These are phyloP conservation scores for Thalassophryne amazonica DNA, from an alignment of 2,797 vertebrate species.

Conservation along the genomic window DNA sequence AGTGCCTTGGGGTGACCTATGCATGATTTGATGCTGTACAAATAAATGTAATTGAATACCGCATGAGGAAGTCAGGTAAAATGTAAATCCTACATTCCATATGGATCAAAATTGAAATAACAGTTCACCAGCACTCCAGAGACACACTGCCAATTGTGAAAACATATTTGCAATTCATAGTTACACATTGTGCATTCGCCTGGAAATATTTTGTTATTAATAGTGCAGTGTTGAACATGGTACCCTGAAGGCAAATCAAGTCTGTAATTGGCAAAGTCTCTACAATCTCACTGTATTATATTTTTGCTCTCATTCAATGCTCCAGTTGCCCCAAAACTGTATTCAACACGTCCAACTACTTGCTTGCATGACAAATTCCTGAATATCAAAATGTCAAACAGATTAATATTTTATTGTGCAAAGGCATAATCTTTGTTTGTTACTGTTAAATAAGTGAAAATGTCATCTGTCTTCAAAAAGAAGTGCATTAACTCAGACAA, in stretches of 20 bases:
- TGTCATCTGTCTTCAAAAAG: slow-evolving; percentile 20
- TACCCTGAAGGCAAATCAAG: slow-evolving; percentile 8
- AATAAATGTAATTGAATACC: too few relatives aligned
- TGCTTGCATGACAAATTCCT: slow-evolving; percentile 43
- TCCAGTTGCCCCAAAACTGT: slow-evolving; percentile 4
- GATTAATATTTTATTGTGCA: slow-evolving; percentile 56
- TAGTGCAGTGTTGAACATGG: background rate
- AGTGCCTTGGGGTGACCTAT: too few relatives aligned
- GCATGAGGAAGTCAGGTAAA: too few relatives aligned
- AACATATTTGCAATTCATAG: too few relatives aligned
- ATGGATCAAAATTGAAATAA: too few relatives aligned
- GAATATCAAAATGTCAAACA: slow-evolving; percentile 49
- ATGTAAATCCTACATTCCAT: too few relatives aligned
- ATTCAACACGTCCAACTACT: slow-evolving; percentile 22
- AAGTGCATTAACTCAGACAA: slow-evolving; percentile 14
- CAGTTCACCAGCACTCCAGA: too few relatives aligned
- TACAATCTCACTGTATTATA: background rate
- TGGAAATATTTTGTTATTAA: slow-evolving; percentile 21
- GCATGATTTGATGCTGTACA: too few relatives aligned
- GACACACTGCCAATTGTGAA: too few relatives aligned
- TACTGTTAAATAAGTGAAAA: slow-evolving; percentile 55
- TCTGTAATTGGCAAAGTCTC: background rate
- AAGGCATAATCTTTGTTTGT: slow-evolving; percentile 45
- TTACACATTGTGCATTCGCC: slow-evolving; percentile 12
- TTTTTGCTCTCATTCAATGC: slow-evolving; percentile 9